A percentile compares a stretch with the other conserved stretches of the same genome.
These are phyloP conservation scores for Caenorhabditis briggsae DNA, from an alignment of 1,140 invertebrate genomes.

Conservation along the genomic window DNA sequence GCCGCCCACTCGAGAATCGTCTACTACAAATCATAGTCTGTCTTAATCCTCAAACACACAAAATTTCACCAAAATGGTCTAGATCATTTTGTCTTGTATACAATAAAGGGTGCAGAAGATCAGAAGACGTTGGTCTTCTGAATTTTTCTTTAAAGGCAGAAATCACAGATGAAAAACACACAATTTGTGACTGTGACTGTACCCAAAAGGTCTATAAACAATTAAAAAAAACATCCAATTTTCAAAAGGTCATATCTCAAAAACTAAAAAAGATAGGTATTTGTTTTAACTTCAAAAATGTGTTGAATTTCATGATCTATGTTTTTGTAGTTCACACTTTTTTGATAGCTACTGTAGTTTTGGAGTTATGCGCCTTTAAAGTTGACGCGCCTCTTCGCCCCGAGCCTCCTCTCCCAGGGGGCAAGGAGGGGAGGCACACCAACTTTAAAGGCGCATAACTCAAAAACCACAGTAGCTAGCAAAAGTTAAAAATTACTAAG, in stretches of 20 bases:
- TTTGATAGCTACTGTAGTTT: no score
- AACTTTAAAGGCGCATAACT: no score
- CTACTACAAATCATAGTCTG: constrained; percentile 35
- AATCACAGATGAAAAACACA: constrained; percentile 26
- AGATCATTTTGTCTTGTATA: constrained; percentile 16
- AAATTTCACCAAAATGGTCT: not conserved
- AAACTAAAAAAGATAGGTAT: not conserved
- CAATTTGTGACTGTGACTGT: not conserved
- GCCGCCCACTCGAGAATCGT: not conserved
- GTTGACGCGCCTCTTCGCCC: no score
- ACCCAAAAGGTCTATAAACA: not conserved
- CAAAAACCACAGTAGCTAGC: no score
- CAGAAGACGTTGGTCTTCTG: constrained; percentile 2
- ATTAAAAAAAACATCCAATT: not conserved
- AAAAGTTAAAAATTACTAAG: no score
- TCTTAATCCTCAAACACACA: not conserved
- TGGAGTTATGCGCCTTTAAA: no score
- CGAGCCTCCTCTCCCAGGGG: no score
- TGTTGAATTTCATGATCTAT: no score
- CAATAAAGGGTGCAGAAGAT: not conserved
- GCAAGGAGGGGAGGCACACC: no score
- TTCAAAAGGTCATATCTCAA: not conserved
- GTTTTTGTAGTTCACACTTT: no score
- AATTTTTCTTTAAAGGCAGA: not conserved
- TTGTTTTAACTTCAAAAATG: no score